Conservation (phyloP, 2,797 vertebrate species). For the Aselliscus stoliczkanus region DNA sequence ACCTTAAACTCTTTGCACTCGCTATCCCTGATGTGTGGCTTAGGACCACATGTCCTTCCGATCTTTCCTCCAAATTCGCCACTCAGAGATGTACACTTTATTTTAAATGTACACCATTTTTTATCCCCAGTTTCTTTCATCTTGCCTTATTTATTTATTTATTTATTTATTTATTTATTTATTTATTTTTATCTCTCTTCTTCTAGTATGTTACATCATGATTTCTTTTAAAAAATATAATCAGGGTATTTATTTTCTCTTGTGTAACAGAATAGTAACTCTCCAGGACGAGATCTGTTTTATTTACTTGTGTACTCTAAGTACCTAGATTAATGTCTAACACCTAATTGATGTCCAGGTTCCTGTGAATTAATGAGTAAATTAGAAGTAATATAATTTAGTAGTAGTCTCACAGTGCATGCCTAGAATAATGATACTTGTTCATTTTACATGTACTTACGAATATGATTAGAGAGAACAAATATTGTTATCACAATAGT, state of each 20-base stretch:
- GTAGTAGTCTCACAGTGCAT: neutral
- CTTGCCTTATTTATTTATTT: neutral
- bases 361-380: neutral
- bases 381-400: neutral
- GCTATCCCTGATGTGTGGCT: neutral
- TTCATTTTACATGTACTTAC: neutral
- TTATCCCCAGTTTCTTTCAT: neutral
- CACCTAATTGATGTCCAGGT: neutral
- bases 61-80: neutral
- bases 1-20: neutral
- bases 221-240: too few species aligned
- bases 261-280: neutral
- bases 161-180: neutral
- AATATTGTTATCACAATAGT: neutral
- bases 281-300: neutral
- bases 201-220: neutral
- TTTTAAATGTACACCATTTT: neutral
- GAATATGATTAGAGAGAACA: neutral
- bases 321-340: neutral
- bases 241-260: neutral
- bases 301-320: neutral
- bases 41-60: neutral
- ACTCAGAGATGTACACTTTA: neutral
- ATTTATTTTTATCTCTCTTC: neutral
- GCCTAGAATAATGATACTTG: neutral